Conservation (phyloP, 1,140 invertebrate species). For the Argopecten irradians region DNA sequence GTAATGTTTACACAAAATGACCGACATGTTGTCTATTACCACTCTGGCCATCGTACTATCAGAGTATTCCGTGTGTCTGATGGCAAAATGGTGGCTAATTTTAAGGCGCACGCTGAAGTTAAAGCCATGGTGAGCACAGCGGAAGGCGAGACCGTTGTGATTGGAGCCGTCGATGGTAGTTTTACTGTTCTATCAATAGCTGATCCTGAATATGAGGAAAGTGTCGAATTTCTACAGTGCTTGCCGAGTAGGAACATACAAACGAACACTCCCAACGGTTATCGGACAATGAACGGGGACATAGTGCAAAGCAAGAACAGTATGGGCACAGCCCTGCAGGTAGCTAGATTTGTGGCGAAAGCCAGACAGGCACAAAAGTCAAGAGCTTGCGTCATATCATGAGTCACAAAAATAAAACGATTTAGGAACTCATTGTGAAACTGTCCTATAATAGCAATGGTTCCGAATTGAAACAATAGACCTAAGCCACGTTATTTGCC, state of each 20-base stretch:
- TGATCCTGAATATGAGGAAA: slow-evolving; percentile 82
- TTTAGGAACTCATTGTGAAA: background rate
- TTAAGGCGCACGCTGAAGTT: slow-evolving; percentile 92
- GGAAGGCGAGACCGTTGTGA: slow-evolving; percentile 87
- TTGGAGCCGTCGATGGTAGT: slow-evolving; percentile 95
- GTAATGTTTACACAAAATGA: slow-evolving; percentile 96
- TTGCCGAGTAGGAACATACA: slow-evolving; percentile 63
- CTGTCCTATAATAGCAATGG: background rate
- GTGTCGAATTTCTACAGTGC: slow-evolving; percentile 67
- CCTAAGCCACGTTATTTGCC: background rate
- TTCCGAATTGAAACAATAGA: background rate
- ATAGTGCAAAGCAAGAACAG: slow-evolving; percentile 59
- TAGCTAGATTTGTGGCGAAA: slow-evolving; percentile 73
- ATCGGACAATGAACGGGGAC: slow-evolving; percentile 55
- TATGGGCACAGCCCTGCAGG: slow-evolving; percentile 70
- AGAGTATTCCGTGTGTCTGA: slow-evolving; percentile 92
- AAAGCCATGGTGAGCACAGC: slow-evolving; percentile 89
- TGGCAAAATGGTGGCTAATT: slow-evolving; percentile 94
- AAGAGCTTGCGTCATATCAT: slow-evolving; percentile 71
- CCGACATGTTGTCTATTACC: slow-evolving; percentile 97
- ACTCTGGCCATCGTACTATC: slow-evolving; percentile 94
- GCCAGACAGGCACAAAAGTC: slow-evolving; percentile 70
- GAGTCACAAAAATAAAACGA: slow-evolving; percentile 2
- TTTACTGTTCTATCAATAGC: slow-evolving; percentile 93
- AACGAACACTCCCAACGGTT: slow-evolving; percentile 43